Conservation (phyloP, 1,140 invertebrate genomes). For the Periplaneta americana region DNA sequence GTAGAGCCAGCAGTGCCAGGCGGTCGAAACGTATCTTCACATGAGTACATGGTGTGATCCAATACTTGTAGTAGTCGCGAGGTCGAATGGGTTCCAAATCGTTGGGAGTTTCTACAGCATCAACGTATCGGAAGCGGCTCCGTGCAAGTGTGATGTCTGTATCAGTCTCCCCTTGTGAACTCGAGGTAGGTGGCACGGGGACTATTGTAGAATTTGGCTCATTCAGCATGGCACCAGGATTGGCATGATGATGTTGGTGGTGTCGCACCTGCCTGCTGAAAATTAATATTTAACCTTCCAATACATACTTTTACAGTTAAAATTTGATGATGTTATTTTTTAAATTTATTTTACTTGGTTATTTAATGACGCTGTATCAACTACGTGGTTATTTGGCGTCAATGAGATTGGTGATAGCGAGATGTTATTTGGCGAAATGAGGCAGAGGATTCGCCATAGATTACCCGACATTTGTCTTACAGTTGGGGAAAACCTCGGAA, state of each 20-base stretch:
- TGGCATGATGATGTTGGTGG: neutral
- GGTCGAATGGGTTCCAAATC: slow-evolving; percentile 34
- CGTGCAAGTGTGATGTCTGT: slow-evolving; percentile 27
- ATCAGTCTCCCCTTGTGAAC: slow-evolving; percentile 32
- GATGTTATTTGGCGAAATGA: too few species aligned
- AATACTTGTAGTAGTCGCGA: slow-evolving; percentile 83
- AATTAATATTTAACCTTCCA: neutral
- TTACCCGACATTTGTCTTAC: too few species aligned
- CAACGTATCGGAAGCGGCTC: slow-evolving; percentile 28
- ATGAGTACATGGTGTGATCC: slow-evolving; percentile 56
- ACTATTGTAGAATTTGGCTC: neutral
- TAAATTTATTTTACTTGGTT: neutral
- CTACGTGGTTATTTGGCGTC: too few species aligned
- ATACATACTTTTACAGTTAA: neutral
- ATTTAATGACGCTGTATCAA: too few species aligned
- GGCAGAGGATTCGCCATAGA: too few species aligned
- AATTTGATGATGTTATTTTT: neutral
- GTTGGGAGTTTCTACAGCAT: slow-evolving; percentile 24
- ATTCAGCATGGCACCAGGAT: slow-evolving; percentile 5
- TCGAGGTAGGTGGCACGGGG: slow-evolving; percentile 15
- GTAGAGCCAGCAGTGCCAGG: slow-evolving; percentile 81
- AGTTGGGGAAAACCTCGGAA: too few species aligned
- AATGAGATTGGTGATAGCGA: too few species aligned
- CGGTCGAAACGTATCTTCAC: slow-evolving; percentile 79
- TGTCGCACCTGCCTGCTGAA: neutral